Evolutionary conservation across 2,888 invertebrate species (phyloP).

Genomic region (Aquatica leii): DNA sequence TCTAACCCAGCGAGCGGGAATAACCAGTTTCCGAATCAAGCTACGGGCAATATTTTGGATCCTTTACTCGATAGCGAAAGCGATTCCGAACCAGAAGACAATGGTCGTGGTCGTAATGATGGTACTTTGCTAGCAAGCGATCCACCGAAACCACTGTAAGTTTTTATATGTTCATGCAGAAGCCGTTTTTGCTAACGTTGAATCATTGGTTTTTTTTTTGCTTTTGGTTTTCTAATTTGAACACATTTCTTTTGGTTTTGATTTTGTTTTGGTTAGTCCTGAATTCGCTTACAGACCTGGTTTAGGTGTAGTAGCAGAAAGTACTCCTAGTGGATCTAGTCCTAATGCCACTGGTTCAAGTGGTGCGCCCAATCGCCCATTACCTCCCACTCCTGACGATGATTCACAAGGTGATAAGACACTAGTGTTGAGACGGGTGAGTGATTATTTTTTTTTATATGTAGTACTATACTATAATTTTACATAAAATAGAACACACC

Average conservation of each 20-base stretch:
- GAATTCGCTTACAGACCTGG: constrained; percentile 85
- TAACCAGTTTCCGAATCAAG: constrained; percentile 52
- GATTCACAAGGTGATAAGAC: constrained; percentile 81
- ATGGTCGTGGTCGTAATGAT: constrained; percentile 84
- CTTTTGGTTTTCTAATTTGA: constrained; percentile 41
- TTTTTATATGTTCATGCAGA: constrained; percentile 45
- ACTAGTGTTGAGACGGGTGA: constrained; percentile 91
- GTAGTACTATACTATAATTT: too few species aligned
- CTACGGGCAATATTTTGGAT: constrained; percentile 67
- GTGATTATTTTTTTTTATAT: constrained; percentile 55
- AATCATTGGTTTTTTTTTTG: neutral
- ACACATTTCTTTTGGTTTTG: constrained; percentile 29
- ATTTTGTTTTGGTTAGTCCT: constrained; percentile 73
- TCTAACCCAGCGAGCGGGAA: constrained; percentile 30
- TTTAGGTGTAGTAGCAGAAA: constrained; percentile 70
- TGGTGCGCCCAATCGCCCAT: constrained; percentile 88
- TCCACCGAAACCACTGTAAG: constrained; percentile 96
- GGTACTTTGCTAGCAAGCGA: constrained; percentile 96
- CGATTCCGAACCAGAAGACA: constrained; percentile 84
- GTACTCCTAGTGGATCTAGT: constrained; percentile 61
- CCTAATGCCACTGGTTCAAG: constrained; percentile 63
- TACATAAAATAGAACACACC: too few species aligned
- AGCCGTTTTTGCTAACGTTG: neutral
- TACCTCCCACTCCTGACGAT: constrained; percentile 95
- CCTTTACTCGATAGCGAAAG: constrained; percentile 78